Conservation (phyloP, 2,888 invertebrate species). For the Troides helena region DNA sequence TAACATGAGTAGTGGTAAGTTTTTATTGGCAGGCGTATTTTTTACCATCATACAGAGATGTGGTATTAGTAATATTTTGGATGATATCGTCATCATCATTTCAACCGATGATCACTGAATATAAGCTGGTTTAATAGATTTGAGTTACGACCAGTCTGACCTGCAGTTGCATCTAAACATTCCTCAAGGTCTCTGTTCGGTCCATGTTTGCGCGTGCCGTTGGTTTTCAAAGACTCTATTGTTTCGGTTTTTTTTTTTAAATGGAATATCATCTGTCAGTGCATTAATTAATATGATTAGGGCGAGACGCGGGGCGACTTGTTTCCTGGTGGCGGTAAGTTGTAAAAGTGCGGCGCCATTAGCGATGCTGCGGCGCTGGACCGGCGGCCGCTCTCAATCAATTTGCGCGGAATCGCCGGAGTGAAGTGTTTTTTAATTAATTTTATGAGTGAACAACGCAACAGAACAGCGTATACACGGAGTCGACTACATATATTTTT, state of each 20-base stretch:
- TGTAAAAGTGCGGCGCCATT: constrained; percentile 66
- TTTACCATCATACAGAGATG: no score
- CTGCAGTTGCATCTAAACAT: no score
- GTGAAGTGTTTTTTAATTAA: constrained; percentile 80
- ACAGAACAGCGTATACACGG: constrained; percentile 43
- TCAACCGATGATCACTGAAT: no score
- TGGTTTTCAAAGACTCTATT: no score
- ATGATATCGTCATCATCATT: no score
- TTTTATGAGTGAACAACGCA: constrained; percentile 73
- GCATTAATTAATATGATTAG: constrained; percentile 22
- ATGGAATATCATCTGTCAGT: neutral
- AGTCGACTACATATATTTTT: constrained; percentile 34
- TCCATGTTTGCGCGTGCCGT: no score
- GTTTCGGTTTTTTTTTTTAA: neutral
- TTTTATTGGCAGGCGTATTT: no score
- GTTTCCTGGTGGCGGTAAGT: constrained; percentile 36
- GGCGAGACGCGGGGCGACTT: constrained; percentile 19
- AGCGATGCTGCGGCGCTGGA: constrained; percentile 58
- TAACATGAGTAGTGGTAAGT: no score
- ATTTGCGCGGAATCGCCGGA: constrained; percentile 74
- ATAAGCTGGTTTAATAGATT: no score
- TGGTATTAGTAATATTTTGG: no score
- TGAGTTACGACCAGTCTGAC: no score
- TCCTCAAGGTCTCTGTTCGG: no score
- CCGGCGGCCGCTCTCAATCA: constrained; percentile 66